Evolutionary conservation across 2,113 vertebrate species (phyloP), one percentile per base, ranked within the genome.

Genomic region (Embiotoca jacksoni): DNA sequence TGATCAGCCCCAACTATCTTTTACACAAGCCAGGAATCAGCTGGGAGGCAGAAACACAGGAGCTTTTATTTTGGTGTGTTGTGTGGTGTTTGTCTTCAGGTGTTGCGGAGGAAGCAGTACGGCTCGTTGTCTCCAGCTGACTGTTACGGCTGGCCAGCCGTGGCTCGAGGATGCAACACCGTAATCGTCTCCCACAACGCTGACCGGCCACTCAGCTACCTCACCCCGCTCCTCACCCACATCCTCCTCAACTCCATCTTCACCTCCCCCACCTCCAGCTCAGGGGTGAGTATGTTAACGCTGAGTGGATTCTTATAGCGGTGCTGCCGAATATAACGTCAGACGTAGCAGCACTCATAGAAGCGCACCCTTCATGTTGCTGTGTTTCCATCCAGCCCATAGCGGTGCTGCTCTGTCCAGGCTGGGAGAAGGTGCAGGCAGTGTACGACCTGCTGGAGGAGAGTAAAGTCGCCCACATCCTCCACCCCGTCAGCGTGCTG

Each of bases 381-480:
- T 68, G 60, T 81, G 63, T 23, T 86, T 30, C 52, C 88, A 0
- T 84, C 1, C 89, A 99, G 98, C 97, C 97, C 1, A 44, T 96
- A 32, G 96, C 93, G 0, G 92, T 98, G 72, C 90, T 99, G 64
- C 79, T 99, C 35, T 99, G 97, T 89, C 95, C 95, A 0, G 93
- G 95, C 32, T 97, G 96, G 96, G 94, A 95, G 91, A 98, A 96
- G 81, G 97, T 95, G 36, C 95, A 96, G 9, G 69, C 58, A n/a
- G 92, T 97, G 56, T 95, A 93, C 59, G 94, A 96, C 23, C 74
- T 96, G 1, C 86, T 99, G 85, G 89, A 94, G 61, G 92, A 88
- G 0, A 89, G 82, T 16, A 89, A 58, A 2, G 86, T 85, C 31
- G 84, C 69, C 55, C 85, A 85, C 1, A 75, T 3, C 2, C 92